Conservation (phyloP, 2,888 invertebrate genomes). For the Meiosimyza decipiens region DNA sequence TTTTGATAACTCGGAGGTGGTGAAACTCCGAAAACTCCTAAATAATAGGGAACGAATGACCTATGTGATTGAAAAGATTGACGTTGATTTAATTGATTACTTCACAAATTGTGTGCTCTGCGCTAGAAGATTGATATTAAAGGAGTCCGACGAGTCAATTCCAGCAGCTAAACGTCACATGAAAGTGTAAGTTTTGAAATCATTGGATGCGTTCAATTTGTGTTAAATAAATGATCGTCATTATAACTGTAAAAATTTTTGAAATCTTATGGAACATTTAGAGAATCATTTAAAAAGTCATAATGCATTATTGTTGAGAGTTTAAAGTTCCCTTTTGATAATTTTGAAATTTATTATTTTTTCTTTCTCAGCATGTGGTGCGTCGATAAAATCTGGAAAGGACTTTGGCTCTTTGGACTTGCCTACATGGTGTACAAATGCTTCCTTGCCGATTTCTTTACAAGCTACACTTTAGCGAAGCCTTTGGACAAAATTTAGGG, state of each 20-base stretch:
- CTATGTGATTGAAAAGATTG: slow-evolving; percentile 75
- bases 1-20: slow-evolving; percentile 78
- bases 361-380: slow-evolving; percentile 83
- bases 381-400: slow-evolving; percentile 80
- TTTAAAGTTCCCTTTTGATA: no score
- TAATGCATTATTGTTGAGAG: no score
- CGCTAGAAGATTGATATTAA: slow-evolving; percentile 82
- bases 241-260: no score
- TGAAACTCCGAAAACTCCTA: slow-evolving; percentile 70
- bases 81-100: slow-evolving; percentile 81
- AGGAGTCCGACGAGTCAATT: slow-evolving; percentile 83
- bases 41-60: slow-evolving; percentile 74
- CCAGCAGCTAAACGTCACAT: slow-evolving; percentile 84
- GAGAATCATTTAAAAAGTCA: no score
- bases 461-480: slow-evolving; percentile 38
- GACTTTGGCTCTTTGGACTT: slow-evolving; percentile 75
- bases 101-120: slow-evolving; percentile 85
- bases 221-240: no score
- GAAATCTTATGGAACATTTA: background rate
- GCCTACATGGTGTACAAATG: slow-evolving; percentile 66
- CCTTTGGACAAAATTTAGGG: slow-evolving; percentile 41
- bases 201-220: background rate
- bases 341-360: slow-evolving; percentile 32
- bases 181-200: slow-evolving; percentile 74
- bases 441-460: slow-evolving; percentile 51